Base-by-base conservation (phyloP, 2,113 vertebrate genomes). In the Terrapene triunguis region DNA sequence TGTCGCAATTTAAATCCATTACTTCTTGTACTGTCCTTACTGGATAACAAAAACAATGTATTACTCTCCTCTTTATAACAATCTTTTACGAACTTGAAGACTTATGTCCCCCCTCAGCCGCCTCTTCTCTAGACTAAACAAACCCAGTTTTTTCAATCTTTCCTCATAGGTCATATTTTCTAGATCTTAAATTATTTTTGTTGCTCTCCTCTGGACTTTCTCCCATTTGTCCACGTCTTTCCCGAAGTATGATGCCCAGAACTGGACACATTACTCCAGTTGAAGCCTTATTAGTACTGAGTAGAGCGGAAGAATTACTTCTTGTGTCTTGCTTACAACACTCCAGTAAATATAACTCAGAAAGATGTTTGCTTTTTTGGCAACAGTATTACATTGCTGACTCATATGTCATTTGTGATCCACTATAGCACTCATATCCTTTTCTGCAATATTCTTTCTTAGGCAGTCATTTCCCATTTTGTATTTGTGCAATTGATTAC, bases 321-420 rank as follows among this genome's bases (percentile, higher is more conserved):
- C 80, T 1, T 0, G 17, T 1, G 0, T 29, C 54, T 44, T 9
- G 11, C 65, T 55, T 87, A 65, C 65, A n/a, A 7, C 0, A 76
- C 38, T 44, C 10, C 11, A 35, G 59, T 62, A 32, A 62, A 62
- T 13, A 62, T 3, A 62, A 32, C 29, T 27, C 24, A n/a, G 22
- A 76, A n/a, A 13, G 74, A 76, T 10, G 24, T 44, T 44, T 44
- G 24, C 38, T 22, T 74, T 42, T 74, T 74, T 74, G n/a, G 65
- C 21, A 59, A 54, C 53, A 65, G 42, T 27, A 10, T 50, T 42
- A 74, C 24, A 8, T 82, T 44, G 38, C 42, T 50, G 19, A 42
- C 57, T 38, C 74, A 12, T 1, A 3, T 27, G 10, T 82, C 55
- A 10, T 47, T 4, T 42, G 48, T 8, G 5, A 25, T 55, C 55